Base-by-base conservation (phyloP, 2,113 vertebrate species). In the Myiopsitta monachus region DNA sequence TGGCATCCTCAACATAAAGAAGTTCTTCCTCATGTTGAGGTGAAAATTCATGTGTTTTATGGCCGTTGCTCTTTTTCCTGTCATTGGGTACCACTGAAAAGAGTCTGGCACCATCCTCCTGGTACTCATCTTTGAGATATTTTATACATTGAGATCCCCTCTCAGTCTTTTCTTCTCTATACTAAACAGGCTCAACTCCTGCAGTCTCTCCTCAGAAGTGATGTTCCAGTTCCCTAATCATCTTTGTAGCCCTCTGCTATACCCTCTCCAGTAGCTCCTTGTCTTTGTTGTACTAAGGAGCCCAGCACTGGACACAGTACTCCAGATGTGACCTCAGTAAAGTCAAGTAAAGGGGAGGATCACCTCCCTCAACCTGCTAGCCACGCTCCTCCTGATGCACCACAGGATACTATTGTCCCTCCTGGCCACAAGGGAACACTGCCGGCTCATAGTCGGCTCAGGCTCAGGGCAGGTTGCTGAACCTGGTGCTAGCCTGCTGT, bases 401-500 rank as follows among this genome's bases (percentile, higher is more conserved):
- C 57, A n/a, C 33, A 59, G 33, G 21, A 59, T 59, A 59, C 21
- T 59, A 5, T 23, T 59, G 33, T 59, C 21, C 57, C 57, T 59
- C 33, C 33, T n/a, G 21, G 33, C 33, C 57, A 15, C 33, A 59
- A 23, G 21, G 13, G 21, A 33, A n/a, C 33, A n/a, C 33, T n/a
- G 21, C 33, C 3, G 6, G 57, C 21, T 59, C 33, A 10, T n/a
- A 59, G 33, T 59, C 33, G n/a, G 14, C 21, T n/a, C n/a, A n/a
- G 28, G 28, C 52, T 54, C 4, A 0, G 12, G 38, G 19, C 31
- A 18, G 38, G 22, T 14, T 63, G 28, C 31, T 41, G 36, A 33
- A 19, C 6, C 7, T 0, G 0, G 6, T 31, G 10, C 36, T 74
- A 84, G 64, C 31, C 11, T 1, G 1, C 0, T 1, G 21, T 9